phyloP scores from a whole-genome alignment of 2,888 invertebrate genomes.

The Quadroppia sp. region DNA sequence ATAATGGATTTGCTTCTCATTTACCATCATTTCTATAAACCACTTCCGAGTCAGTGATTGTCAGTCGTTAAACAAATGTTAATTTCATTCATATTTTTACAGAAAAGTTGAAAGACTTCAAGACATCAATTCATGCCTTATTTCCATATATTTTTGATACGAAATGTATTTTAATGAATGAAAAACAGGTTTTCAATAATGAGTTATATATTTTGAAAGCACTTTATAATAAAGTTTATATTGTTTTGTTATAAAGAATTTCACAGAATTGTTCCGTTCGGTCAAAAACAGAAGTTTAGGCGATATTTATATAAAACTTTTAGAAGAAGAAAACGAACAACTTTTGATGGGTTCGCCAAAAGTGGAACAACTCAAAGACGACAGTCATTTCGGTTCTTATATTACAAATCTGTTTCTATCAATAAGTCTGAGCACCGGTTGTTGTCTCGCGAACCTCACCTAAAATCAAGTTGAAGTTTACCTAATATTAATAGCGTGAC shows the following conservation, averaged over 20 bases:
- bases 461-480: no score
- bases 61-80: neutral
- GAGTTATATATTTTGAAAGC: neutral
- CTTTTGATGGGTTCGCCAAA: neutral
- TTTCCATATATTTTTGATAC: conserved; percentile 71
- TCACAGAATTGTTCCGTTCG: neutral
- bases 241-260: conserved; percentile 16
- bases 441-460: no score
- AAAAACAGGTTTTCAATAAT: conserved; percentile 51
- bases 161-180: conserved; percentile 63
- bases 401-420: no score
- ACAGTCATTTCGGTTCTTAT: neutral
- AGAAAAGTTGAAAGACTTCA: conserved; percentile 62
- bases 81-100: conserved; percentile 29
- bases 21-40: conserved; percentile 67
- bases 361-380: conserved; percentile 8
- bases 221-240: neutral
- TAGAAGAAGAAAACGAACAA: conserved; percentile 8
- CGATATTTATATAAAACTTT: neutral
- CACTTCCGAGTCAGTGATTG: conserved; percentile 59
- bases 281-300: neutral
- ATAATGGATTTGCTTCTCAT: conserved; percentile 66
- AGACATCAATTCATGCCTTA: conserved; percentile 60
- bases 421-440: no score
- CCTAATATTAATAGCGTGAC: no score